Evolutionary conservation across 2,888 invertebrate genomes (phyloP).

Genomic region (Chrysotoxum bicinctum): DNA sequence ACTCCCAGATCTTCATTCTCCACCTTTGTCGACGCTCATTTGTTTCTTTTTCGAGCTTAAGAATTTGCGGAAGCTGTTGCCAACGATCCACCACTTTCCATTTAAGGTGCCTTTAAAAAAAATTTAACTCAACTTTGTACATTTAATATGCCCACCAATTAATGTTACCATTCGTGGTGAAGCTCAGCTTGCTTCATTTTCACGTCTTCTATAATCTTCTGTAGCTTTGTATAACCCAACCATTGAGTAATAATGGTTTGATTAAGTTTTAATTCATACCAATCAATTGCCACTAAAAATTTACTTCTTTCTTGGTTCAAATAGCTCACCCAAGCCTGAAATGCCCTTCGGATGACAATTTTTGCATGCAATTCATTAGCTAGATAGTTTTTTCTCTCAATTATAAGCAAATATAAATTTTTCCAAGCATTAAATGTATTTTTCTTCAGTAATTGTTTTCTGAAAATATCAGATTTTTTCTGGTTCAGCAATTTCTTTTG

Average conservation of each 20-base stretch:
- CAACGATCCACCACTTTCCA: slow-evolving; percentile 84
- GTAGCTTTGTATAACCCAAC: slow-evolving; percentile 81
- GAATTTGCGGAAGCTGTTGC: slow-evolving; percentile 86
- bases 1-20: slow-evolving; percentile 88
- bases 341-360: slow-evolving; percentile 82
- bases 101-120: slow-evolving; percentile 79
- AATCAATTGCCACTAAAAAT: slow-evolving; percentile 88
- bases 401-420: slow-evolving; percentile 82
- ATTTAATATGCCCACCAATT: background rate
- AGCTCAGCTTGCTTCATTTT: slow-evolving; percentile 81
- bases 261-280: slow-evolving; percentile 85
- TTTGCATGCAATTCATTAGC: slow-evolving; percentile 84
- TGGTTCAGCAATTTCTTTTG: slow-evolving; percentile 79
- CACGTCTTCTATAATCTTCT: slow-evolving; percentile 82
- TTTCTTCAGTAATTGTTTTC: slow-evolving; percentile 82
- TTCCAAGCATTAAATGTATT: slow-evolving; percentile 83
- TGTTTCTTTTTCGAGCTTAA: slow-evolving; percentile 86
- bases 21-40: slow-evolving; percentile 87
- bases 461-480: slow-evolving; percentile 82
- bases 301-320: slow-evolving; percentile 81
- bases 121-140: background rate
- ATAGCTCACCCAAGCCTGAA: slow-evolving; percentile 82
- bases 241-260: slow-evolving; percentile 83
- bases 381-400: slow-evolving; percentile 83
- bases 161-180: slow-evolving; percentile 81